A percentile compares a stretch with the other conserved stretches of the same genome.
These are phyloP conservation scores for human (Homo sapiens) DNA, from an alignment of 2,113 vertebrate species.

Conservation along the genomic window DNA sequence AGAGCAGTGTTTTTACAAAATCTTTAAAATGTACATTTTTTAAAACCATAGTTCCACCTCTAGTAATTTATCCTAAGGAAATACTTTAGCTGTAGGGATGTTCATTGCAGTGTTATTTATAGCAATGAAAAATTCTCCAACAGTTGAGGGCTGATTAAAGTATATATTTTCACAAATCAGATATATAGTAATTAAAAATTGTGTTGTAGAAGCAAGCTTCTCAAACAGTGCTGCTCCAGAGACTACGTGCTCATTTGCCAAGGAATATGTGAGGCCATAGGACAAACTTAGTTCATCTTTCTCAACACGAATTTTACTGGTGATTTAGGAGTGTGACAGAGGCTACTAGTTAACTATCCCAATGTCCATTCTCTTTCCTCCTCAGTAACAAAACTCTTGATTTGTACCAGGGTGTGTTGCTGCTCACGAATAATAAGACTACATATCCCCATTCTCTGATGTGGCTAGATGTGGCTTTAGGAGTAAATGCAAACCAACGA, in stretches of 20 bases:
- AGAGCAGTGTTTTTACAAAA: background rate
- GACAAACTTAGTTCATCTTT: background rate
- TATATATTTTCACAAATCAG: background rate
- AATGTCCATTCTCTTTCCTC: background rate
- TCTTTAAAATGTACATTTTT: background rate
- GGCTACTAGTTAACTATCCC: background rate
- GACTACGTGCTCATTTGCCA: background rate
- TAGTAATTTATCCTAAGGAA: constrained; percentile 3
- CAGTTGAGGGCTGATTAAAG: background rate
- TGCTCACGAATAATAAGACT: background rate
- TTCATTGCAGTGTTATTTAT: background rate
- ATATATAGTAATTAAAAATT: constrained; percentile 3
- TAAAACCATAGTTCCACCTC: background rate
- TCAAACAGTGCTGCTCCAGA: background rate
- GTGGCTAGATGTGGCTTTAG: background rate
- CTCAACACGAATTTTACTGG: background rate
- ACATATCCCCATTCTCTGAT: background rate
- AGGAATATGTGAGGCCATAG: background rate
- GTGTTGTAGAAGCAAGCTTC: background rate
- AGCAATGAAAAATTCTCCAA: background rate
- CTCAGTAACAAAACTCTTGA: background rate
- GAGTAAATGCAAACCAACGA: background rate
- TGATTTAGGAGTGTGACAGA: background rate
- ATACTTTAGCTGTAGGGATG: constrained; percentile 22
- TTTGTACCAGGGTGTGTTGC: background rate